These are phyloP conservation scores for Macaca mulatta DNA, from an alignment of 2,113 vertebrate genomes.

Conservation along the genomic window DNA sequence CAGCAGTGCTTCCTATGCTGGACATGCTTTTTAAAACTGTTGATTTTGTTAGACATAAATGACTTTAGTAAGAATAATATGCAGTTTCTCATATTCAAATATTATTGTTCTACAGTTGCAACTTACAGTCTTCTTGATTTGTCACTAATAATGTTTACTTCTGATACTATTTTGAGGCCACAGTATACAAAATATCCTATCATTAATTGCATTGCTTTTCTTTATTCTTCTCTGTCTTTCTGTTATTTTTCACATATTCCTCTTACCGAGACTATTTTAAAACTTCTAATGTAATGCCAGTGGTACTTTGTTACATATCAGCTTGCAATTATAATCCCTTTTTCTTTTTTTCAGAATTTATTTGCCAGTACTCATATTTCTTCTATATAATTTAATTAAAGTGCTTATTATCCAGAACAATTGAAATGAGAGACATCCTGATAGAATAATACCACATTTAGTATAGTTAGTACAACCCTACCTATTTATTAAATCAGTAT, in stretches of 20 bases:
- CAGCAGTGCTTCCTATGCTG: accelerated
- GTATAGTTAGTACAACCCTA: conserved; percentile 9
- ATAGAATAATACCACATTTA: neutral
- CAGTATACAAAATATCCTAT: neutral
- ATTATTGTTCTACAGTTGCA: neutral
- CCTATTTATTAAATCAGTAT: conserved; percentile 43
- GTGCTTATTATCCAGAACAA: conserved; percentile 9
- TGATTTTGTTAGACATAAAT: neutral
- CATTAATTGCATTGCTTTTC: neutral
- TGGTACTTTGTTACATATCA: neutral
- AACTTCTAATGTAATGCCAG: neutral
- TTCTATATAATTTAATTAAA: conserved; percentile 39
- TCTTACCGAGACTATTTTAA: neutral
- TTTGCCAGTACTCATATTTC: neutral
- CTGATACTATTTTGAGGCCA: conserved; percentile 38
- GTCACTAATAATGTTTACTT: neutral
- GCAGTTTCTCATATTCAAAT: neutral
- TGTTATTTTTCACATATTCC: conserved; percentile 13
- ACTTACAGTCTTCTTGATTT: neutral
- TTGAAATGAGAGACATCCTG: neutral
- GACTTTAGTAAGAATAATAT: conserved; percentile 10
- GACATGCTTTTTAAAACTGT: neutral
- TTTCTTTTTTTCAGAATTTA: conserved; percentile 28
- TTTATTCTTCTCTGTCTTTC: neutral
- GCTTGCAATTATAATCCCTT: neutral